Conservation (phyloP, 2,888 invertebrate genomes). For the Anorthoa munda region DNA sequence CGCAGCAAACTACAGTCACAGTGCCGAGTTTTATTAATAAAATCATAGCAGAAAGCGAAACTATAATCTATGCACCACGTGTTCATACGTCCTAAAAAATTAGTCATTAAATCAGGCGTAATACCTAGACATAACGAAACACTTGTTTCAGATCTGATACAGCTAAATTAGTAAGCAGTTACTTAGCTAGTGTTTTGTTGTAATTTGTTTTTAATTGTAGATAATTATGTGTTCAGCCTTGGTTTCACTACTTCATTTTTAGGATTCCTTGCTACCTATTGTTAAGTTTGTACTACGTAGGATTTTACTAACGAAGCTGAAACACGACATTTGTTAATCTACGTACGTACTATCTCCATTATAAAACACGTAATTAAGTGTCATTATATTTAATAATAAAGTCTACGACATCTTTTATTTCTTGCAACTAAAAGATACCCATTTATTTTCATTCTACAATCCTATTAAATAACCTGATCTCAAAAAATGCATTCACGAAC, state of each 20-base stretch:
- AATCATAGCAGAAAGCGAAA: constrained; percentile 52
- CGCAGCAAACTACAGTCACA: constrained; percentile 12
- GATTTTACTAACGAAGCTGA: background rate
- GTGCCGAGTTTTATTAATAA: constrained; percentile 21
- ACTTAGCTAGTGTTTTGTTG: constrained; percentile 67
- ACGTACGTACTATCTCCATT: constrained; percentile 5
- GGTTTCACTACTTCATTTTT: constrained; percentile 74
- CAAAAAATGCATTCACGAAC: constrained; percentile 57
- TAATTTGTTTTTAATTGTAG: constrained; percentile 77
- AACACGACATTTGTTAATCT: constrained; percentile 16
- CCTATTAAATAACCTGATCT: constrained; percentile 46
- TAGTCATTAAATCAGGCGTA: constrained; percentile 45
- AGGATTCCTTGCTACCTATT: constrained; percentile 62
- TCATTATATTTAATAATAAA: constrained; percentile 31
- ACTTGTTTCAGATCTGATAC: constrained; percentile 57
- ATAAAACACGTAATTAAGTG: constrained; percentile 16
- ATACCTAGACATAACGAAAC: constrained; percentile 51
- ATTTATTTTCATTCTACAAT: constrained; percentile 43
- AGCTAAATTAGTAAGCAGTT: constrained; percentile 62
- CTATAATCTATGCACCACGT: constrained; percentile 42
- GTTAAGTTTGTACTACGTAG: constrained; percentile 4
- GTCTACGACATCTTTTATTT: constrained; percentile 23
- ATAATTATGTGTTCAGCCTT: constrained; percentile 73
- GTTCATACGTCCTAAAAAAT: constrained; percentile 40
- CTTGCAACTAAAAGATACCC: constrained; percentile 7